Base-by-base conservation (phyloP, 2,888 invertebrate genomes). In the Meiosimyza platycephala region DNA sequence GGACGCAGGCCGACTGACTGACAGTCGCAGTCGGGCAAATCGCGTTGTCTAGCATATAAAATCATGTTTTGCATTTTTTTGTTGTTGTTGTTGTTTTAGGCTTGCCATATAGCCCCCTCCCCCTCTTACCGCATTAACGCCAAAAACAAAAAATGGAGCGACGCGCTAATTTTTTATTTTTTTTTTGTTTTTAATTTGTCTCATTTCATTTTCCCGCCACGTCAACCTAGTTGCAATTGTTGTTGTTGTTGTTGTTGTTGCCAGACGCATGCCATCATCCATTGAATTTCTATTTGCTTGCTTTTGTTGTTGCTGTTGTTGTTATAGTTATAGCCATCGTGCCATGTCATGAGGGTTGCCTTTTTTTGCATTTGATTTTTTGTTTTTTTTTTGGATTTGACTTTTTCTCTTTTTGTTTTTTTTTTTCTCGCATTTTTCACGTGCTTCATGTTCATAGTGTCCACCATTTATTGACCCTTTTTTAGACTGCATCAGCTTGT, bases 1-100 rank as follows among this genome's bases (percentile, higher is more conserved):
- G 57, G 68, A 40, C 55, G 70, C 28, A 70, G 52, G 60, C 54
- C 47, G 59, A 54, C 72, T 48, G 51, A 33, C 69, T 69, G 69
- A 51, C 52, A 11, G 51, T 51, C 16, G 50, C 28, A 67, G 57
- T 40, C 40, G 40, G 40, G 55, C 57, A 47, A 40, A 54, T 40
- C 67, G 16, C n/a, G 54, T 54, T 57, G 47, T 50, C 57, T 50
- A 51, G 18, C 57, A 13, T 3, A 51, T 47, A 28, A 48, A n/a
- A 48, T 40, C 9, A 15, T 47, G 47, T 33, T 33, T 15, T 62
- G 15, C 16, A n/a, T 12, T 51, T 63, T 33, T 54, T 52, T 62
- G 50, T 62, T 52, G 62, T 47, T 63, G 33, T 70, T 70, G 62
- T 59, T 55, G 15, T 67, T 54, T 2, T 28, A 40, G 40, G 40